Evolutionary conservation across 2,797 vertebrate species (phyloP), one percentile per base, ranked within the genome.

Genomic region (Lerista edwardsae): DNA sequence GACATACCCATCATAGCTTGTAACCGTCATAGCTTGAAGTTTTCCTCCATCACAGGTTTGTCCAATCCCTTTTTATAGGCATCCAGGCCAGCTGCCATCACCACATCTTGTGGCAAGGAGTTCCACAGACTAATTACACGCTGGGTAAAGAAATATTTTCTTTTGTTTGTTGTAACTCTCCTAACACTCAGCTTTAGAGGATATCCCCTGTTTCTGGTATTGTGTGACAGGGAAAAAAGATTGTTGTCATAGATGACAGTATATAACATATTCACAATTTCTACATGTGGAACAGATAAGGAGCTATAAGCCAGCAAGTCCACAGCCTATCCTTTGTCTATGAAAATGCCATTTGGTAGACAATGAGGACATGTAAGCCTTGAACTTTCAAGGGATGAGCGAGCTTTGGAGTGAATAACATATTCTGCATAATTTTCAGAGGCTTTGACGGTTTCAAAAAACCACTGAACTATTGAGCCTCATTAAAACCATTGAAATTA

Each of bases 401-500:
- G 12, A 14, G 2, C 1, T n/a, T 2, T 51, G 80, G 82, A 77
- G 55, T 82, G 89, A 86, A 79, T 67, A 68, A 82, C 9, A 67
- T 79, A 69, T 44, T 86, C 1, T 69, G 36, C 11, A 47, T 51
- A 65, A 34, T 0, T 85, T 84, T 78, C 82, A 55, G 36, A 79
- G 87, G 57, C 9, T 83, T 72, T 29, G 17, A 31, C 80, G 4
- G 21, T 14, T 86, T 83, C 77, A 62, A 39, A 74, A 72, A 83
- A 82, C 27, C 82, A 23, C 69, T 77, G 44, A 80, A 64, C 11
- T 59, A 64, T 5, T 83, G n/a, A 0, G 0, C 51, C 44, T 39
- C 82, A 59, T 57, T 55, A 78, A 87, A 59, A 19, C 19, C 65
- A 0, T 65, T 79, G 41, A 74, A 88, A 84, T 86, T 90, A 51